Base-by-base conservation (phyloP, 1,140 invertebrate genomes). In the Papilio glaucus region DNA sequence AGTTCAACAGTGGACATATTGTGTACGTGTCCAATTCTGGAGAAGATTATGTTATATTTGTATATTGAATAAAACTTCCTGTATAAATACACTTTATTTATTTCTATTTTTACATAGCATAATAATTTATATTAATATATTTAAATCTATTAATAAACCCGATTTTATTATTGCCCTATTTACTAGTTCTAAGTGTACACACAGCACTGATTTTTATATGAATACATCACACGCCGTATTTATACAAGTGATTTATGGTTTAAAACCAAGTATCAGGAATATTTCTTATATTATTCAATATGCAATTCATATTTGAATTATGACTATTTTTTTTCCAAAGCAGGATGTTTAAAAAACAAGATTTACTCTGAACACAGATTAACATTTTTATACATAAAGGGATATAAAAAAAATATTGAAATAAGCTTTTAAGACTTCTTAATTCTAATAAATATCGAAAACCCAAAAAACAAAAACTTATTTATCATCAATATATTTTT, bases 101-200 rank as follows among this genome's bases (percentile, higher is more conserved):
- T 53, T 69, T 21, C 41, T 69, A 69, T 49, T 69, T 49, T 69
- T 69, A 69, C 45, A 69, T 29, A 39, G 45, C 38, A 26, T 42
- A 68, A 69, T 69, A 69, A 69, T 69, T 69, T 69, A 69, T 21
- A 15, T 69, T 69, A 69, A 53, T 53, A 53, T 26, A 69, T 69
- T 69, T 69, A 69, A 37, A 69, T 37, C 67, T 69, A 69, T 45
- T 69, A 33, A 49, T 53, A 69, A 53, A 69, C 67, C 67, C 67
- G 67, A 69, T 53, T 69, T 68, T 69, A 69, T 69, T 69, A 69
- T 69, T 69, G 42, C 42, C n/a, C 67, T 69, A 69, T 18, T 33
- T 38, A 42, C 24, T 69, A 69, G 15, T 13, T n/a, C 42, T 53
- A 69, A 69, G 8, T 62, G 12, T 69, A 69, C 24, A 45, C 67